Conservation (phyloP, 2,113 vertebrate genomes). For the Odocoileus hemionus region DNA sequence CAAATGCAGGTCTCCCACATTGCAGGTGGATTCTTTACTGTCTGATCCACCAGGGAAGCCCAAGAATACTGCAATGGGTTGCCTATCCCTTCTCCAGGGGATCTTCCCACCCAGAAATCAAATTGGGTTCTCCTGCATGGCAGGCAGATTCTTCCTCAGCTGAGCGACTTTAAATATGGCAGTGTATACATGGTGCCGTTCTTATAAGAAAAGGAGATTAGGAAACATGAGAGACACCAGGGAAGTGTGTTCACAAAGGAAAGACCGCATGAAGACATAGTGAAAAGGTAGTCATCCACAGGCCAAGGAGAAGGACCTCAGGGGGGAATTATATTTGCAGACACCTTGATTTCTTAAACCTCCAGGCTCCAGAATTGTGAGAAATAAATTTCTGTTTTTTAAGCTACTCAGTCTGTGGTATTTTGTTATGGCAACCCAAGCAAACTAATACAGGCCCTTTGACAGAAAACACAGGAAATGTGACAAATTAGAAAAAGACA, state of each 20-base stretch:
- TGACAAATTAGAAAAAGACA: background rate
- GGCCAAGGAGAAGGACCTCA: background rate
- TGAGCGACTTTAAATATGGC: background rate
- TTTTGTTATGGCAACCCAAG: background rate
- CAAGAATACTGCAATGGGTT: background rate
- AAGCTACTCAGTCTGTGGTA: background rate
- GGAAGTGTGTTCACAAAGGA: background rate
- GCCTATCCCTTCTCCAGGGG: background rate
- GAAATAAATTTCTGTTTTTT: background rate
- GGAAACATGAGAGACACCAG: background rate
- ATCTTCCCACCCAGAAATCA: background rate
- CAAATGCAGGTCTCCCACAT: background rate
- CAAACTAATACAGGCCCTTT: background rate
- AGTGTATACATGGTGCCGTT: background rate
- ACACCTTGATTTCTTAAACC: background rate
- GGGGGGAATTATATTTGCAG: background rate
- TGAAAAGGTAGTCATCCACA: background rate
- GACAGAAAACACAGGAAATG: background rate
- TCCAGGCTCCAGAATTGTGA: background rate
- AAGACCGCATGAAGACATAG: background rate
- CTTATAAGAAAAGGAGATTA: background rate
- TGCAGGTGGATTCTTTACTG: background rate
- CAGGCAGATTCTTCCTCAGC: background rate
- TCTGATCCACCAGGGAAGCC: background rate
- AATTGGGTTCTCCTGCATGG: background rate